Evolutionary conservation across 2,888 invertebrate species (phyloP), one percentile per base, ranked within the genome.

Genomic region (Drosophila mercatorum): DNA sequence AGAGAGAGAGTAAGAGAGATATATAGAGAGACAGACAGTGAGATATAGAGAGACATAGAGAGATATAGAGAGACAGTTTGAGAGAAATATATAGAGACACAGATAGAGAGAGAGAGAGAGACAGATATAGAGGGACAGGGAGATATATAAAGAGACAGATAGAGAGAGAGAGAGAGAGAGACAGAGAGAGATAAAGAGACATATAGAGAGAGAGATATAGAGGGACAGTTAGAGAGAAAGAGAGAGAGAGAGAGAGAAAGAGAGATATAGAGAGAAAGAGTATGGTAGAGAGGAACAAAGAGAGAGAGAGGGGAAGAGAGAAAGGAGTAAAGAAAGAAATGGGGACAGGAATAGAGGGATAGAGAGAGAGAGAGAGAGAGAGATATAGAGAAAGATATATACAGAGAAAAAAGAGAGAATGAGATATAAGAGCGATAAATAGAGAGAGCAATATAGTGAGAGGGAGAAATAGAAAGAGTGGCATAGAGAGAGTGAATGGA

Each of bases 121-220:
- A n/a, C 5, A 6, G 7, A n/a, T 2, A 7, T 1, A 41, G 2
- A 0, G n/a, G n/a, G 5, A 2, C 0, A n/a, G 0, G 6, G 41
- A n/a, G 2, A 6, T 14, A 41, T n/a, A n/a, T 5, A 41, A 1
- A 41, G 2, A 41, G 28, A 28, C 28, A 28, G 28, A 28, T 28
- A 28, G 3, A 4, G 3, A 41, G 4, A 41, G 1, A 41, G n/a
- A n/a, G 7, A n/a, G n/a, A 41, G 3, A 41, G 4, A 41, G 1
- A 41, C 8, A n/a, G 7, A n/a, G n/a, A 41, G n/a, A 41, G n/a
- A n/a, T 0, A n/a, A n/a, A n/a, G 6, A 41, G 3, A n/a, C 17
- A 17, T 17, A 17, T 17, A 17, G n/a, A n/a, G n/a, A n/a, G n/a
- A 41, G 0, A n/a, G 8, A 6, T 31, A 31, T 6, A 6, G 28